Percentiles rank a stretch among this genome's conserved stretches.
Conservation (phyloP, 2,888 invertebrate species). For the Clitarchus hookeri region DNA sequence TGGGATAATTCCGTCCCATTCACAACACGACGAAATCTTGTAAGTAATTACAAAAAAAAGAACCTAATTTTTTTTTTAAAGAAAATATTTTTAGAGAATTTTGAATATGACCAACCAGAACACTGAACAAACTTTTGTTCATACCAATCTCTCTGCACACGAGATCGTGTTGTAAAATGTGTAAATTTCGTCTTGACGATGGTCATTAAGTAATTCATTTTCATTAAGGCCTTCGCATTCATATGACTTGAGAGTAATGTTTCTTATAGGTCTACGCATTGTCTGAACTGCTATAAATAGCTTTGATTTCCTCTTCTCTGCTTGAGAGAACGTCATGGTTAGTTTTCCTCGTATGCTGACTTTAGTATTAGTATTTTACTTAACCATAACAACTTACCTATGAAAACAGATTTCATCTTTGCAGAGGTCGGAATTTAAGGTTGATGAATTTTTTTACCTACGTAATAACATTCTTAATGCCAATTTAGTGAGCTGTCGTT, state of each 20-base stretch:
- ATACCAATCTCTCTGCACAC: not conserved
- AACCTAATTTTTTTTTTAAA: no score
- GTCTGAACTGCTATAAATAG: not conserved
- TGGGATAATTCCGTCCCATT: no score
- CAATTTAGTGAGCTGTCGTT: not conserved
- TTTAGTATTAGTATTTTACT: no score
- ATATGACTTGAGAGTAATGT: not conserved
- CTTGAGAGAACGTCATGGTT: not conserved
- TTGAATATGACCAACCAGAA: not conserved
- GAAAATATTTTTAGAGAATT: no score
- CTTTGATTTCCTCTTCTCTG: not conserved
- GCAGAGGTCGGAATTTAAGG: slow-evolving; percentile 10
- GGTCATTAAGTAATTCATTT: not conserved
- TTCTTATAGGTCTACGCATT: not conserved
- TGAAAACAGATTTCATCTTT: no score
- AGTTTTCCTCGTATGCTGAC: no score
- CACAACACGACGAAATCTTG: no score
- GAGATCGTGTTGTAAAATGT: not conserved
- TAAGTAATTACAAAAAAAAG: no score
- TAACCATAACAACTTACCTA: no score
- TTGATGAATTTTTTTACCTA: not conserved
- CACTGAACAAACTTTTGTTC: not conserved
- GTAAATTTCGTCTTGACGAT: slow-evolving; percentile 15
- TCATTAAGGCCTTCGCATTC: not conserved
- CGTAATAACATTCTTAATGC: no score